Evolutionary conservation across 92 coral and sea anemone species (phyloP).

Genomic region (Heteractis magnifica): DNA sequence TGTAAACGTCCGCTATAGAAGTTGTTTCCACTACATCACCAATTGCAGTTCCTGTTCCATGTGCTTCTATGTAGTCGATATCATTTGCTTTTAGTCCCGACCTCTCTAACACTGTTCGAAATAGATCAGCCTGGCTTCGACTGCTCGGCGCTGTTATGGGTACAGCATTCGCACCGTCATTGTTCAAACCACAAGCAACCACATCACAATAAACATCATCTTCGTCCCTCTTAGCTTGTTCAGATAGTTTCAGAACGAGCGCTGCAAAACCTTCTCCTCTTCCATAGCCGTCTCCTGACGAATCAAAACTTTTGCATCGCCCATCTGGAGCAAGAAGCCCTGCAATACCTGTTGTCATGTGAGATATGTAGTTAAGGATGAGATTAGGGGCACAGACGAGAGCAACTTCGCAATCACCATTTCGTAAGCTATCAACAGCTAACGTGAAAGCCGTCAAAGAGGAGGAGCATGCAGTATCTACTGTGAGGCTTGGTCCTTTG

Average conservation of each 20-base stretch:
- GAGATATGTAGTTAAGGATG: conserved; percentile 41
- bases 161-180: too few relatives aligned
- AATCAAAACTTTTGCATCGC: too few relatives aligned
- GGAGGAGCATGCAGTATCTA: conserved; percentile 87
- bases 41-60: conserved; percentile 87
- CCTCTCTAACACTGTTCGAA: conserved; percentile 52
- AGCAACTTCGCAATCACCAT: conserved; percentile 69
- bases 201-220: too few relatives aligned
- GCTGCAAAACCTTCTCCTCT: too few relatives aligned
- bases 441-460: conserved; percentile 78
- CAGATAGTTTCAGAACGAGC: too few relatives aligned
- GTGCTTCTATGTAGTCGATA: conserved; percentile 76
- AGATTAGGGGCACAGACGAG: conserved; percentile 79
- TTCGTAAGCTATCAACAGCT: conserved; percentile 57
- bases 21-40: conserved; percentile 77
- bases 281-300: too few relatives aligned
- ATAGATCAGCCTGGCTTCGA: too few relatives aligned
- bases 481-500: conserved; percentile 80
- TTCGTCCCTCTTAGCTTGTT: too few relatives aligned
- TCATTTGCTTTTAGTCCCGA: conserved; percentile 61
- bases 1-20: conserved; percentile 64
- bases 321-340: conserved; percentile 87
- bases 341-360: conserved; percentile 62
- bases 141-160: too few relatives aligned
- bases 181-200: too few relatives aligned